phyloP scores from a whole-genome alignment of 92 coral and sea anemone genomes.

The Blastomussa wellsi region DNA sequence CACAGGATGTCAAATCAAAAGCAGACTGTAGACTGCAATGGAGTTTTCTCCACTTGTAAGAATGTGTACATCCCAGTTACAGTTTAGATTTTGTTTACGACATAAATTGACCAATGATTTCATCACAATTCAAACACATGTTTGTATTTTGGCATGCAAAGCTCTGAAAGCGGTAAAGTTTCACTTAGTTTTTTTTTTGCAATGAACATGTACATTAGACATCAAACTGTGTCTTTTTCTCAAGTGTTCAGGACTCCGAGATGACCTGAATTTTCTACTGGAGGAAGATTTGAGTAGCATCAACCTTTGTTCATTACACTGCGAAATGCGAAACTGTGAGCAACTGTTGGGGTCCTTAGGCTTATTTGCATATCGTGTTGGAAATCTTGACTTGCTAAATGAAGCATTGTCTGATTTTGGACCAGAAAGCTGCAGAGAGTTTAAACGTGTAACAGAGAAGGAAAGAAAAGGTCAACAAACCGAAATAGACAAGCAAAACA shows the following conservation, averaged over 20 bases:
- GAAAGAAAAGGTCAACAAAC: slow-evolving; percentile 48
- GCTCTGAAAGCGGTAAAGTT: neutral
- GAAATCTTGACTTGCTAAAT: slow-evolving; percentile 41
- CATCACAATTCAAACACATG: no score
- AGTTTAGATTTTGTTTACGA: no score
- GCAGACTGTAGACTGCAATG: neutral
- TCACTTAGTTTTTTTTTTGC: no score
- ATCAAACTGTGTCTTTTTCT: neutral
- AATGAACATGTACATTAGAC: no score
- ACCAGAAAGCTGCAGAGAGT: slow-evolving; percentile 47
- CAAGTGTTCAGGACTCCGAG: slow-evolving; percentile 39
- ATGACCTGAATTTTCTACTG: slow-evolving; percentile 48
- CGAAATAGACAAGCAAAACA: slow-evolving; percentile 43
- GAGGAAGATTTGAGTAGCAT: slow-evolving; percentile 46
- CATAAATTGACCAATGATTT: no score
- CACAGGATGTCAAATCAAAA: neutral
- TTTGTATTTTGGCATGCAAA: no score
- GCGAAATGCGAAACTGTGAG: slow-evolving; percentile 51
- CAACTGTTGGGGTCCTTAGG: slow-evolving; percentile 50
- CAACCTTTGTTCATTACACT: slow-evolving; percentile 46
- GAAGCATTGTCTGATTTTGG: slow-evolving; percentile 46
- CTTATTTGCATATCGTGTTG: slow-evolving; percentile 52
- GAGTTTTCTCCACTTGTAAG: neutral
- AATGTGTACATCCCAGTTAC: no score
- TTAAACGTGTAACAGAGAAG: slow-evolving; percentile 45